Base-by-base conservation (phyloP, 2,113 vertebrate genomes). In the Eretmochelys imbricata region DNA sequence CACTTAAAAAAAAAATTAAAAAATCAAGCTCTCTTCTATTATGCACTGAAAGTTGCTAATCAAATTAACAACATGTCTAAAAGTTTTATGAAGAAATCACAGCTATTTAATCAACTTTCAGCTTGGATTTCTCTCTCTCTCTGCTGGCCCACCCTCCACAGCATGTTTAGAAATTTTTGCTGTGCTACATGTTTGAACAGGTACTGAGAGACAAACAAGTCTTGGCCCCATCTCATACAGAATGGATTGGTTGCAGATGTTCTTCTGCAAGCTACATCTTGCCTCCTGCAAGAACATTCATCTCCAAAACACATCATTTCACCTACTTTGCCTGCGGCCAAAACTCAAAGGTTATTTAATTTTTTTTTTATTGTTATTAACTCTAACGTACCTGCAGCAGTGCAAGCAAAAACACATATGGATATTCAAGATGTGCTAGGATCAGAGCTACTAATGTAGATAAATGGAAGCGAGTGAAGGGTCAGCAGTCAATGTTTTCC, bases 171-270 rank as follows among this genome's bases (percentile, higher is more conserved):
- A 98, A 98, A 98, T 98, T 97, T 98, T 98, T 98, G 98, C 96
- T 96, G 96, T 96, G 97, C 97, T 93, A 91, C 99, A 95, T 99
- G 99, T 99, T 98, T 88, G 89, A 98, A 99, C 99, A 99, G 96
- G 99, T 98, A 98, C 53, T 89, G 96, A 98, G 98, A 99, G 98
- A 99, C 98, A 99, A 99, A 99, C 99, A 99, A 99, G 99, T 99
- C 99, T 99, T 99, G 98, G 99, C 99, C 98, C 98, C 98, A 98
- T 99, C 98, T 98, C 98, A 98, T 97, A 98, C 98, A 98, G 99
- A 99, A 99, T 98, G 98, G 99, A 99, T 98, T 98, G 98, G 99
- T 98, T 98, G 98, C 99, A 99, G 99, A 99, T 99, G 99, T 99
- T 99, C 98, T 98, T 93, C 97, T 98, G 97, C 99, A 99, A 99